phyloP scores from a whole-genome alignment of 2,888 invertebrate species.

The Zelleria hepariella region DNA sequence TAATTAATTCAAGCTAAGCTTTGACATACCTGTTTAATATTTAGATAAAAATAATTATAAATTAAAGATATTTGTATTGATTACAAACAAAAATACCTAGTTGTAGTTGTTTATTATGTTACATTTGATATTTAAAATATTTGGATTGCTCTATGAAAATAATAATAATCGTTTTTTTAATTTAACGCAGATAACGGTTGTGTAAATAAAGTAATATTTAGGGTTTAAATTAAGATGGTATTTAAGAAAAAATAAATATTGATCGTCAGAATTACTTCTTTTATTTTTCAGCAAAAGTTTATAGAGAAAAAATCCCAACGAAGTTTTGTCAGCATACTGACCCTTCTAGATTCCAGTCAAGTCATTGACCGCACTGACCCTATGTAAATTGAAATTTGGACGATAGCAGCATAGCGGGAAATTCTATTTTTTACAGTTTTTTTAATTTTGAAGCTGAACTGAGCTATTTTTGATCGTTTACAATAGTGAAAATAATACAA shows the following conservation, averaged over 20 bases:
- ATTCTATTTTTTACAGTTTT: too few relatives aligned
- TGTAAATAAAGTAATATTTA: constrained; percentile 13
- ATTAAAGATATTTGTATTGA: background rate
- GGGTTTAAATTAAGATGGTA: constrained; percentile 28
- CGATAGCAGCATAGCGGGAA: too few relatives aligned
- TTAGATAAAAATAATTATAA: background rate
- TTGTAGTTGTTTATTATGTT: background rate
- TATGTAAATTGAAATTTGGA: too few relatives aligned
- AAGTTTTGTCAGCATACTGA: too few relatives aligned
- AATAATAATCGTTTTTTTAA: background rate
- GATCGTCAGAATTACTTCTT: constrained; percentile 29
- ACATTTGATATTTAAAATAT: constrained; percentile 1
- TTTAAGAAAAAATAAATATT: constrained; percentile 55
- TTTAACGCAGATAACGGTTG: constrained; percentile 10
- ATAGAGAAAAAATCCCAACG: background rate
- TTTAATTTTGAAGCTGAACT: too few relatives aligned
- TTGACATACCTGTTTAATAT: background rate
- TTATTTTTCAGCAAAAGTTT: background rate
- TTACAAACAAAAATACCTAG: background rate
- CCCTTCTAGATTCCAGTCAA: too few relatives aligned
- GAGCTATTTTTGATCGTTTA: too few relatives aligned
- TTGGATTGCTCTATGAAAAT: background rate
- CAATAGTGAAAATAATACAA: too few relatives aligned
- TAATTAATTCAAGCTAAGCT: background rate
- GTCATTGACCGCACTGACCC: too few relatives aligned